These are phyloP conservation scores for Notothenia rossii DNA, from an alignment of 2,113 vertebrate genomes.

Conservation along the genomic window DNA sequence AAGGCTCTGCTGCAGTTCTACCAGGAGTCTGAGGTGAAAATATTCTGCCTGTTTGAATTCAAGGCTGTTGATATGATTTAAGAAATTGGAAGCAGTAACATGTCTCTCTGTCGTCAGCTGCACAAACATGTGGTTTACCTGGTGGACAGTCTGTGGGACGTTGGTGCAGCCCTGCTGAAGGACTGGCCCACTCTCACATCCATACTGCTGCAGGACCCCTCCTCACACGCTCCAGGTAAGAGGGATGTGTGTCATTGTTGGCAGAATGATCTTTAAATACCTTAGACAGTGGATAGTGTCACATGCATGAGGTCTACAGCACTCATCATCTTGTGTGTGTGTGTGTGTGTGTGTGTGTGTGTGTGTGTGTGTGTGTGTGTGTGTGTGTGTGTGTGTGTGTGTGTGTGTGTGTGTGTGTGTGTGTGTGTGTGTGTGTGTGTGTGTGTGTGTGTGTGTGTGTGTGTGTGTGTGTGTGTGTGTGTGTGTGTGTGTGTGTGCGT, in stretches of 20 bases:
- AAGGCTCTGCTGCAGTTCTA: constrained; percentile 87
- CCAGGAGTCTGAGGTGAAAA: constrained; percentile 87
- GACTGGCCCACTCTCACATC: constrained; percentile 90
- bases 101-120: constrained; percentile 76
- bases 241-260: not conserved
- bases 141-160: constrained; percentile 95
- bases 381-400: constrained; percentile 57
- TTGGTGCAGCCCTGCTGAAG: constrained; percentile 87
- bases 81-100: not conserved
- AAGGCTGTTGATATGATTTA: not conserved
- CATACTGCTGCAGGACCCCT: constrained; percentile 83
- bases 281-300: too few species aligned
- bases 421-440: not conserved
- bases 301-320: too few species aligned
- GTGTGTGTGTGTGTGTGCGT: not conserved
- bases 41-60: not conserved
- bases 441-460: not conserved
- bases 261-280: too few species aligned
- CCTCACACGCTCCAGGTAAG: constrained; percentile 76
- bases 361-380: not conserved
- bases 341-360: not conserved
- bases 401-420: not conserved
- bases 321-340: not conserved
- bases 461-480: not conserved
- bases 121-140: constrained; percentile 91